Percentiles rank a stretch among this genome's conserved stretches.
phyloP scores from a whole-genome alignment of 2,888 invertebrate species.

The Lochmaea capreae region DNA sequence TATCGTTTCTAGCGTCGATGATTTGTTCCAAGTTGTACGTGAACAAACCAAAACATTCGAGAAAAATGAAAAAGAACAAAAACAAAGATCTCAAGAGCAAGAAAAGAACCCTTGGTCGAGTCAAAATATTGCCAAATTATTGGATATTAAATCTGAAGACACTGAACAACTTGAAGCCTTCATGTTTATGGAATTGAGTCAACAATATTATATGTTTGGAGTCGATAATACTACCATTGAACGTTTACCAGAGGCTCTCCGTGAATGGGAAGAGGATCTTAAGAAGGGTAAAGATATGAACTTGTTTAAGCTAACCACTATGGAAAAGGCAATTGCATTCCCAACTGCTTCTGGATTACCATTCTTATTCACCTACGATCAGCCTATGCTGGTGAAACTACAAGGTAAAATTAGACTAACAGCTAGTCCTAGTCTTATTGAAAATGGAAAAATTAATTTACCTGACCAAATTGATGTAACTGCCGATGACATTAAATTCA shows the following conservation, averaged over 20 bases:
- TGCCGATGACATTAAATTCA: slow-evolving; percentile 68
- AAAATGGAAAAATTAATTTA: slow-evolving; percentile 53
- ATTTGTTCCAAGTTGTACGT: slow-evolving; percentile 58
- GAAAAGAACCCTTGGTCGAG: slow-evolving; percentile 63
- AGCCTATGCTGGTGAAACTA: slow-evolving; percentile 70
- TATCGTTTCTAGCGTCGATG: slow-evolving; percentile 66
- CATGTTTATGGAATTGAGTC: slow-evolving; percentile 65
- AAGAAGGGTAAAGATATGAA: slow-evolving; percentile 68
- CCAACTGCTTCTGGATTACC: slow-evolving; percentile 79
- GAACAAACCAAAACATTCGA: slow-evolving; percentile 57
- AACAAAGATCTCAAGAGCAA: slow-evolving; percentile 36
- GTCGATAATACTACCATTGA: slow-evolving; percentile 70
- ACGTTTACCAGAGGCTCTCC: slow-evolving; percentile 65
- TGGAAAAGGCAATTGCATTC: slow-evolving; percentile 74
- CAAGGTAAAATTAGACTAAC: slow-evolving; percentile 67
- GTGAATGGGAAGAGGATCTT: slow-evolving; percentile 64
- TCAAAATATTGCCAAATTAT: slow-evolving; percentile 69
- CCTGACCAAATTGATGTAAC: slow-evolving; percentile 65
- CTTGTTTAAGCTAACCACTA: slow-evolving; percentile 72
- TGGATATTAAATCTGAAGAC: slow-evolving; percentile 69
- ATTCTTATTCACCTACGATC: slow-evolving; percentile 73
- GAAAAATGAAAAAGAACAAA: slow-evolving; percentile 45
- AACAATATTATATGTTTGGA: slow-evolving; percentile 65
- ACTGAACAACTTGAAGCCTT: slow-evolving; percentile 72
- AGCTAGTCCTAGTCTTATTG: slow-evolving; percentile 61